These are phyloP conservation scores for Cydia strobilella DNA, from an alignment of 1,140 invertebrate species.

Conservation along the genomic window DNA sequence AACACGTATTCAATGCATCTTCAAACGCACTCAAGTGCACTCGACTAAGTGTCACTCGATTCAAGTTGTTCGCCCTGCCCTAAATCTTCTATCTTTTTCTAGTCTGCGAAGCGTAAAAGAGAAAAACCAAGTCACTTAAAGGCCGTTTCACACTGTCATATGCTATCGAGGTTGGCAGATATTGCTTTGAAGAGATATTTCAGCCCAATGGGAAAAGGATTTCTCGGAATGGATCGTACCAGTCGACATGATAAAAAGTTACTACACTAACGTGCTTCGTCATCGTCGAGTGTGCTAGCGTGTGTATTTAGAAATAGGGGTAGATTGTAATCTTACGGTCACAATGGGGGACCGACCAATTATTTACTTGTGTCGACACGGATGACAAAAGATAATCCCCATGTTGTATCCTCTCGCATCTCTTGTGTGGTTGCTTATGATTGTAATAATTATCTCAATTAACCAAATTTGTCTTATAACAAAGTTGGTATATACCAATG, in stretches of 20 bases:
- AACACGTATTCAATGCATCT: constrained; percentile 25
- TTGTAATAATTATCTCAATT: background rate
- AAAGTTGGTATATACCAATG: too few relatives aligned
- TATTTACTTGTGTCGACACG: constrained; percentile 27
- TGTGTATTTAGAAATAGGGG: constrained; percentile 13
- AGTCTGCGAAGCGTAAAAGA: constrained; percentile 23
- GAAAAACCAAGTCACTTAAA: constrained; percentile 32
- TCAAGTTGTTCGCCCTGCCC: constrained; percentile 28
- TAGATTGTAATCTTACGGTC: constrained; percentile 22
- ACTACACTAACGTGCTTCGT: constrained; percentile 14
- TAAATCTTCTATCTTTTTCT: constrained; percentile 32
- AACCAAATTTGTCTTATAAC: background rate
- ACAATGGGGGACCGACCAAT: constrained; percentile 22
- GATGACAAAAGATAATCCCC: constrained; percentile 20
- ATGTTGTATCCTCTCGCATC: constrained; percentile 1
- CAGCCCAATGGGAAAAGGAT: background rate
- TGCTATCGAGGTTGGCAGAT: constrained; percentile 25
- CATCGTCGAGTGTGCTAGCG: constrained; percentile 1
- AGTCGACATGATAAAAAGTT: constrained; percentile 26
- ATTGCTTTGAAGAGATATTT: constrained; percentile 27
- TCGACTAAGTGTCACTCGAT: constrained; percentile 27
- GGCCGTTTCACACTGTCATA: constrained; percentile 25
- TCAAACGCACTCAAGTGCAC: constrained; percentile 25
- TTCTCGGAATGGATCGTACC: constrained; percentile 11
- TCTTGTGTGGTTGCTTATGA: background rate